These are phyloP conservation scores for Intellagama lesueurii DNA, from an alignment of 2,797 vertebrate species.

Conservation along the genomic window DNA sequence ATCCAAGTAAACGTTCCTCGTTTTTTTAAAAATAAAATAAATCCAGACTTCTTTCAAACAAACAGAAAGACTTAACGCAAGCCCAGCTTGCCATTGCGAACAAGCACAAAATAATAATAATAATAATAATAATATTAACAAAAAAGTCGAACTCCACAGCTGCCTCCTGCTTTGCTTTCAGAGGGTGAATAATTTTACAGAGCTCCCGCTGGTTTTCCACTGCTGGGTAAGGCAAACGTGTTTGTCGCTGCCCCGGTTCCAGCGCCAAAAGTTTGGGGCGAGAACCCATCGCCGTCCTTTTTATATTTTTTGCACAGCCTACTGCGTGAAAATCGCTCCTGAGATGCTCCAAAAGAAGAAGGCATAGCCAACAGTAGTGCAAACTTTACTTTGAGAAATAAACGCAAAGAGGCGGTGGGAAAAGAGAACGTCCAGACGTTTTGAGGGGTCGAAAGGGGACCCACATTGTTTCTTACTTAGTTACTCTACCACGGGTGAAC, in stretches of 20 bases:
- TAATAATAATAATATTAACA: constrained; percentile 41
- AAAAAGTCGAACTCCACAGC: constrained; percentile 50
- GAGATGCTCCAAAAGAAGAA: neutral
- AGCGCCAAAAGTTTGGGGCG: neutral
- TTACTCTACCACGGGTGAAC: neutral
- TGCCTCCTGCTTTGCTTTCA: constrained; percentile 31
- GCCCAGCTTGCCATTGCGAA: constrained; percentile 79
- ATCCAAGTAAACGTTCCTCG: constrained; percentile 59
- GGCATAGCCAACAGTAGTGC: constrained; percentile 16
- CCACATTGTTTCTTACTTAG: neutral
- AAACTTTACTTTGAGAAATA: neutral
- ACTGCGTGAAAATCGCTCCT: neutral
- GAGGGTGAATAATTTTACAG: constrained; percentile 36
- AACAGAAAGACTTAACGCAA: constrained; percentile 80
- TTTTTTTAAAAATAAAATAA: constrained; percentile 26
- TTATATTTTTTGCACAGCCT: neutral
- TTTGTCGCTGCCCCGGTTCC: neutral
- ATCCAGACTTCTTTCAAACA: constrained; percentile 80
- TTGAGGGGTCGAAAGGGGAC: neutral
- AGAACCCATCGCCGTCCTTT: neutral
- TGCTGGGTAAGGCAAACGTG: constrained; percentile 24
- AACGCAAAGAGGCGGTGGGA: neutral
- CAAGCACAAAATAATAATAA: constrained; percentile 76
- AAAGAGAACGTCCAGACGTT: neutral
- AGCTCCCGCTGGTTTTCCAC: constrained; percentile 41